Evolutionary conservation across 2,113 vertebrate species (phyloP).

Genomic region (Loxodonta africana): DNA sequence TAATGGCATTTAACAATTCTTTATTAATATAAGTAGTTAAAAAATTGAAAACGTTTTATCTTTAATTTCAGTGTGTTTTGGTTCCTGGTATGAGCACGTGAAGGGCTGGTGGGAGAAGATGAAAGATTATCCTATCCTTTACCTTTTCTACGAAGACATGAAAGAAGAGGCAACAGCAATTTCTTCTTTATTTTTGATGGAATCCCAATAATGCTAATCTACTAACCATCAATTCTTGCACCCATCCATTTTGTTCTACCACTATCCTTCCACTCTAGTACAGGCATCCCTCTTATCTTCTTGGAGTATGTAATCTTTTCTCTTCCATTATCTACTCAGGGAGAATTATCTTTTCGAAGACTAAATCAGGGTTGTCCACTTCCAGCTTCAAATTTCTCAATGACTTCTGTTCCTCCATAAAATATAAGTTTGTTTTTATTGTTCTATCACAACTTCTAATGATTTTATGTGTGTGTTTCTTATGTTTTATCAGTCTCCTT

Average conservation of each 20-base stretch:
- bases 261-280: background rate
- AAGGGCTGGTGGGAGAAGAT: slow-evolving; percentile 92
- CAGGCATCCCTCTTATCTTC: background rate
- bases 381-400: background rate
- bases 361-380: background rate
- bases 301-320: background rate
- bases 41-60: background rate
- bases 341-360: background rate
- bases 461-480: background rate
- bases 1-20: background rate
- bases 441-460: background rate
- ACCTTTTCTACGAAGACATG: slow-evolving; percentile 93
- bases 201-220: background rate
- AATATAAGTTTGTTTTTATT: background rate
- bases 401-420: background rate
- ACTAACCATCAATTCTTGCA: background rate
- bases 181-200: slow-evolving; percentile 14
- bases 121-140: slow-evolving; percentile 88
- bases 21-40: slow-evolving; percentile 27
- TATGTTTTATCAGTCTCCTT: background rate
- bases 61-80: slow-evolving; percentile 86
- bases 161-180: slow-evolving; percentile 78
- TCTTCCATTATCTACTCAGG: background rate
- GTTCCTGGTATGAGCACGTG: slow-evolving; percentile 92
- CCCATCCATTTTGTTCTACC: background rate